Evolutionary conservation across 2,113 vertebrate species (phyloP).

Genomic region (Ctenodactylus gundi): DNA sequence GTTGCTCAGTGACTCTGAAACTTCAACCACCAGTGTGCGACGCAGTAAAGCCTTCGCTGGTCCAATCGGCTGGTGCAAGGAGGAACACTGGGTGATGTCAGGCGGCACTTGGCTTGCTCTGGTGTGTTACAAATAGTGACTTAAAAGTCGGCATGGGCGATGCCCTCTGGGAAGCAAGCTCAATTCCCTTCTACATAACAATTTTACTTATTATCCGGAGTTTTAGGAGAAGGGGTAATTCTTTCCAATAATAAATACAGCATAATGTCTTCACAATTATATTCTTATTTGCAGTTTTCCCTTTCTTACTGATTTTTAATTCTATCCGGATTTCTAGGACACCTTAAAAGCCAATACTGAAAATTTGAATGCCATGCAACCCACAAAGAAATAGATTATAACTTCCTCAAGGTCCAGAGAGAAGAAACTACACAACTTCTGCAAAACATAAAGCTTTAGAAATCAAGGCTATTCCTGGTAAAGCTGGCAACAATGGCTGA

Average conservation of each 20-base stretch:
- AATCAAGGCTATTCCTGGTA: background rate
- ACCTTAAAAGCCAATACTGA: background rate
- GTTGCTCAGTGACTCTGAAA: background rate
- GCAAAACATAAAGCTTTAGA: background rate
- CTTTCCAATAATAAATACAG: background rate
- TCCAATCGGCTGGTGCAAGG: background rate
- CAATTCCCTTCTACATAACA: background rate
- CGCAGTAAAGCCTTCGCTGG: background rate
- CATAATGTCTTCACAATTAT: background rate
- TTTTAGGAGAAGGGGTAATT: accelerated
- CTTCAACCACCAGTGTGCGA: background rate
- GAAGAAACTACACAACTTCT: background rate
- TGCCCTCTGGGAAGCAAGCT: background rate
- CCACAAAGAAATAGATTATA: background rate
- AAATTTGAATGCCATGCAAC: background rate
- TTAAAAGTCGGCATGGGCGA: background rate
- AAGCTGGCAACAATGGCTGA: background rate
- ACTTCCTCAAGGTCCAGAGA: background rate
- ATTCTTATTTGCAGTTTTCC: background rate
- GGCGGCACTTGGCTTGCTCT: background rate
- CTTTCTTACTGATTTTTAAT: background rate
- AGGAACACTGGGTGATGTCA: background rate
- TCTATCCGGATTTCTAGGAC: background rate
- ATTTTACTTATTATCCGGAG: background rate
- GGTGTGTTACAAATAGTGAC: background rate